Evolutionary conservation across 2,888 invertebrate species (phyloP), one percentile per base, ranked within the genome.

Genomic region (Luperina nickerlii): DNA sequence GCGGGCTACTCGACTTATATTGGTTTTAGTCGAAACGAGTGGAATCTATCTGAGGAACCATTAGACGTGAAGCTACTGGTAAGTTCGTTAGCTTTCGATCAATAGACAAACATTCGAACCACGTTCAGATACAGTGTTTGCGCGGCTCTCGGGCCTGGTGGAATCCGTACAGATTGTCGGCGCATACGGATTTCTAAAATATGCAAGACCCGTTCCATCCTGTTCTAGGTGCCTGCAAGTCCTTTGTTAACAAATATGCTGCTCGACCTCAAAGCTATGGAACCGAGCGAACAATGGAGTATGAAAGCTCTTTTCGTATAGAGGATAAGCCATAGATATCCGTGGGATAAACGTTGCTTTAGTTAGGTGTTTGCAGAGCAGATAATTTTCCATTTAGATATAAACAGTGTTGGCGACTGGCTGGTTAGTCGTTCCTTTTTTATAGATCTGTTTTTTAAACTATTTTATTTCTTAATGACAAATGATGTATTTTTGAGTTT

Each of bases 101-200:
- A 86, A 90, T 90, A 87, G 79, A 84, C 87, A 88, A 90, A 87
- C 89, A 90, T 90, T 89, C 81, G 81, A 85, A 75, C 85, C 83
- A 86, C 87, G 89, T 86, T 85, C 85, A 78, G 84, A 88, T 83
- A 87, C 87, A 86, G 81, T 92, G 88, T 92, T 91, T 91, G 90
- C 88, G 73, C 65, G 84, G 79, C 85, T 85, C 90, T 88, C 80
- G 62, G 75, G 87, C 82, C 80, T 84, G 67, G 79, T 85, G 89
- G 87, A 86, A 90, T 90, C 88, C 82, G 86, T 76, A 81, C 89
- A 89, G 90, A 90, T 91, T 90, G 90, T 88, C 84, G 82, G 85
- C 82, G 91, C 90, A 93, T 92, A 91, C 92, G 91, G 88, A 90
- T 90, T 90, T 89, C 89, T 92, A 88, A 93, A 93, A 93, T 93